phyloP scores from a whole-genome alignment of 1,140 invertebrate genomes.

The Brachionus rotundiformis region DNA sequence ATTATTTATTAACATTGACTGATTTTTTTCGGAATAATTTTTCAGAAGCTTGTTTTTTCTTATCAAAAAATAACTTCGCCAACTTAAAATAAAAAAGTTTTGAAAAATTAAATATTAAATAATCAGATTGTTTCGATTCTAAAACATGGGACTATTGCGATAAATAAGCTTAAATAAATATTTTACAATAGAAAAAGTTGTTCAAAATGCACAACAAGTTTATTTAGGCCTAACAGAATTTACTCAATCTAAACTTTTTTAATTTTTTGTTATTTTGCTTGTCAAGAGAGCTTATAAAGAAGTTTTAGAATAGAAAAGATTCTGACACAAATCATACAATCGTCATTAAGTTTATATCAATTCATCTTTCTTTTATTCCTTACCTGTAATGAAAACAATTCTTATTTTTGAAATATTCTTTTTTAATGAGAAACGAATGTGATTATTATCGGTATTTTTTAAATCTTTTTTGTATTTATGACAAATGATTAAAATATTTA shows the following conservation, averaged over 20 bases:
- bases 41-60: neutral
- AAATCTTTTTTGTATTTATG: conserved; percentile 3
- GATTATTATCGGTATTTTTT: conserved; percentile 44
- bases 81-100: neutral
- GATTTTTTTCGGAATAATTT: neutral
- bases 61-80: conserved; percentile 11
- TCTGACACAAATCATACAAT: neutral
- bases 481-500: conserved; percentile 30
- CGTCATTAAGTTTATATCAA: conserved; percentile 27
- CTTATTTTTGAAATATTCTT: conserved; percentile 35
- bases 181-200: neutral
- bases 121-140: conserved; percentile 21
- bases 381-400: conserved; percentile 42
- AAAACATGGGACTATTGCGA: neutral
- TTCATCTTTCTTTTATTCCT: conserved; percentile 21
- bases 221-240: conserved; percentile 34
- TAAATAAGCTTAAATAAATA: conserved; percentile 15
- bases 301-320: neutral
- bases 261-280: neutral
- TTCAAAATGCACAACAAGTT: conserved; percentile 1
- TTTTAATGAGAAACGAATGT: conserved; percentile 34
- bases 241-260: neutral
- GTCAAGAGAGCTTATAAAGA: neutral
- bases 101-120: conserved; percentile 14
- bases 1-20: conserved; percentile 18